These are phyloP conservation scores for Zalophus californianus DNA, from an alignment of 2,797 vertebrate genomes.

Conservation along the genomic window DNA sequence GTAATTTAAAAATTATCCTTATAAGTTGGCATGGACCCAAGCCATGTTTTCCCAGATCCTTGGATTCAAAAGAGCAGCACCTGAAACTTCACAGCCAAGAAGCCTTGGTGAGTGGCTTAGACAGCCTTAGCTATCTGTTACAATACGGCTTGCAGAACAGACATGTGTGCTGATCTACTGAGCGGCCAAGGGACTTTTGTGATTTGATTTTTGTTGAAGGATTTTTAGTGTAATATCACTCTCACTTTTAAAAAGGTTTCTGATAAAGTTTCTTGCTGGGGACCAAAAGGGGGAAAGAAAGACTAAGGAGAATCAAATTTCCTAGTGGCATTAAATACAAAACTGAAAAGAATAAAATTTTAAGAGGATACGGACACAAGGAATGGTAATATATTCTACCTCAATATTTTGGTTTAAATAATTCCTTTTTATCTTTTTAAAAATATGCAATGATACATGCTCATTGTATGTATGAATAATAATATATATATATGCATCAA, in stretches of 20 bases:
- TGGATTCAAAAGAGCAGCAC: background rate
- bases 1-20: constrained; percentile 3
- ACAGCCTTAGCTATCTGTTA: background rate
- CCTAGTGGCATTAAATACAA: background rate
- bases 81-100: constrained; percentile 4
- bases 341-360: constrained; percentile 18
- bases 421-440: constrained; percentile 58
- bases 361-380: background rate
- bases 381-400: background rate
- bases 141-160: background rate
- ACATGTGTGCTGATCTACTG: background rate
- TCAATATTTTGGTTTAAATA: constrained; percentile 8
- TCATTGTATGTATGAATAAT: background rate
- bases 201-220: constrained; percentile 28
- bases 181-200: constrained; percentile 28
- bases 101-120: background rate
- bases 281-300: background rate
- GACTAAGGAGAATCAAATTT: constrained; percentile 10
- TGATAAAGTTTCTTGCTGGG: background rate
- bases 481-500: constrained; percentile 21
- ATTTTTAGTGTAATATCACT: background rate
- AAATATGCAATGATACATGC: background rate
- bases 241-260: background rate
- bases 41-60: constrained; percentile 6
- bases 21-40: background rate